These are phyloP conservation scores for Labrus mixtus DNA, from an alignment of 2,113 vertebrate genomes.

Conservation along the genomic window DNA sequence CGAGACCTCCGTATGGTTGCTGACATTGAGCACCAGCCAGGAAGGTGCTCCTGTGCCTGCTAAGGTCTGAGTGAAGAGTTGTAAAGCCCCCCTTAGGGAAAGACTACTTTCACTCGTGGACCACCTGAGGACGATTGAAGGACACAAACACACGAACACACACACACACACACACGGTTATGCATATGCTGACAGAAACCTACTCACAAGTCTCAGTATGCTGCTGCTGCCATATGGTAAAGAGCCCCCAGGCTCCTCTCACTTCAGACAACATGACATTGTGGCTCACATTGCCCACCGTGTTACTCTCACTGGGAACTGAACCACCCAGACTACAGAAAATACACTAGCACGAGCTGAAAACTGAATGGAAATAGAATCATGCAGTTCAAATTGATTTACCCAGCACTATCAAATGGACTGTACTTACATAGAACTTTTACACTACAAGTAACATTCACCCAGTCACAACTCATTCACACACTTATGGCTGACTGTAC, in stretches of 20 bases:
- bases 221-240: conserved; percentile 68
- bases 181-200: conserved; percentile 50
- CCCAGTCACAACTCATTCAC: too few species aligned
- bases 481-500: too few species aligned
- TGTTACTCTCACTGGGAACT: conserved; percentile 45
- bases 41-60: conserved; percentile 31
- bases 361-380: conserved; percentile 12
- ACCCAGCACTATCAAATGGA: background rate
- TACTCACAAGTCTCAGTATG: conserved; percentile 39
- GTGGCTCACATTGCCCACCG: conserved; percentile 46
- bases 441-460: too few species aligned
- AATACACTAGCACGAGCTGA: background rate
- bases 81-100: conserved; percentile 54
- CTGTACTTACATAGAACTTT: too few species aligned
- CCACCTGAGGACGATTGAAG: conserved; percentile 67
- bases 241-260: conserved; percentile 66
- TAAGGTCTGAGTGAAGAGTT: conserved; percentile 34
- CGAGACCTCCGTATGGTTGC: conserved; percentile 52
- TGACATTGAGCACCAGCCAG: conserved; percentile 44
- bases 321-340: conserved; percentile 1
- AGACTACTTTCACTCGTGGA: conserved; percentile 49
- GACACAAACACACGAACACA: conserved; percentile 38
- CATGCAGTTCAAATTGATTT: background rate
- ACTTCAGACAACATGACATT: conserved; percentile 68
- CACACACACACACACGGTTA: conserved; percentile 14